A percentile compares a stretch with the other conserved stretches of the same genome.
These are phyloP conservation scores for Cephus cinctus DNA, from an alignment of 1,140 invertebrate genomes.

Conservation along the genomic window DNA sequence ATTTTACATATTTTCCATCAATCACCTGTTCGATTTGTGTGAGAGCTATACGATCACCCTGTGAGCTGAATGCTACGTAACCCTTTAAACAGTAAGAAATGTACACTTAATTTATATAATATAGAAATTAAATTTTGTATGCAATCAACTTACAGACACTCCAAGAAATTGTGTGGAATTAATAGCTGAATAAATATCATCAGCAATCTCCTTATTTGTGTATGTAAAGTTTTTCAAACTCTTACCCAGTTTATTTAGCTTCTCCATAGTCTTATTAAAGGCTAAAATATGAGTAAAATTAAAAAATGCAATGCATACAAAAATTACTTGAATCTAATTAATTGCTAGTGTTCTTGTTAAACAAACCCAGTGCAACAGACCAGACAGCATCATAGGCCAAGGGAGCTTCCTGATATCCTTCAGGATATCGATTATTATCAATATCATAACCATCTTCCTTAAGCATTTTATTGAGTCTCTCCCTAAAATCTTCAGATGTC, in stretches of 20 bases:
- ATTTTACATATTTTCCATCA: conserved; percentile 89
- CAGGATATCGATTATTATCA: conserved; percentile 78
- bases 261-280: conserved; percentile 94
- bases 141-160: conserved; percentile 79
- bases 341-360: background rate
- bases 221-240: conserved; percentile 97
- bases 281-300: conserved; percentile 66
- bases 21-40: conserved; percentile 98
- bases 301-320: too few species aligned
- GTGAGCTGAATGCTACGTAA: conserved; percentile 91
- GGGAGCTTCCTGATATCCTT: conserved; percentile 97
- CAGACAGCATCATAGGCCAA: conserved; percentile 99
- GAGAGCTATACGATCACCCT: conserved; percentile 97
- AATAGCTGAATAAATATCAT: conserved; percentile 95
- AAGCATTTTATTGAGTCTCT: conserved; percentile 74
- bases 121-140: conserved; percentile 4
- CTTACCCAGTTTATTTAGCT: conserved; percentile 72
- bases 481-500: conserved; percentile 77
- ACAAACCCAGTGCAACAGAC: conserved; percentile 85
- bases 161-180: conserved; percentile 97
- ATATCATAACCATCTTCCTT: conserved; percentile 79
- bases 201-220: conserved; percentile 89
- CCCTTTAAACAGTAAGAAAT: conserved; percentile 63
- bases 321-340: conserved; percentile 4
- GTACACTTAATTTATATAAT: conserved; percentile 4